Evolutionary conservation across 2,113 vertebrate genomes (phyloP).

Genomic region (Neolamprologus caudopunctatus): DNA sequence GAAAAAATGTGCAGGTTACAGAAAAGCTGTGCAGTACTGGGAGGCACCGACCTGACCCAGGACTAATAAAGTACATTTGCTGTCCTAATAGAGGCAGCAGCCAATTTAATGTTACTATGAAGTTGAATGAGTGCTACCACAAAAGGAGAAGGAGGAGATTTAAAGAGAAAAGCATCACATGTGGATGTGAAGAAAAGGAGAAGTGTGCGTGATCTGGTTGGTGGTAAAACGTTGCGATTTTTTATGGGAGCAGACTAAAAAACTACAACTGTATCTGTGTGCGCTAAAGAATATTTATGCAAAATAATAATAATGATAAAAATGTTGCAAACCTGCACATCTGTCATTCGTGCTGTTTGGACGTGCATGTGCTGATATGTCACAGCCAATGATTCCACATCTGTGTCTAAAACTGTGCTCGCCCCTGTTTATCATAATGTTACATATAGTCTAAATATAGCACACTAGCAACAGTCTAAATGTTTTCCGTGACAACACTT

Average conservation of each 20-base stretch:
- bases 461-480: neutral
- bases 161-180: neutral
- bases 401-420: neutral
- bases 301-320: neutral
- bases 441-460: neutral
- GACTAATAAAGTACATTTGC: accelerated
- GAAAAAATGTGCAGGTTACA: neutral
- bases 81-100: neutral
- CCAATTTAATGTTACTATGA: neutral
- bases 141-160: neutral
- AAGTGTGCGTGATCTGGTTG: neutral
- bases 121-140: neutral
- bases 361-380: neutral
- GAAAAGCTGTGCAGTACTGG: neutral
- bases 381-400: neutral
- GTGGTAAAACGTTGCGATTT: neutral
- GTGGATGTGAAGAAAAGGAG: neutral
- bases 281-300: neutral
- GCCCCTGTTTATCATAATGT: neutral
- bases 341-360: neutral
- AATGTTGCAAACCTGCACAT: neutral
- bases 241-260: neutral
- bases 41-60: neutral
- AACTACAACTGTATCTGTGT: accelerated
- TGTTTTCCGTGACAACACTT: neutral